Evolutionary conservation across 2,888 invertebrate genomes (phyloP).

Genomic region (Perizoma flavofasciatum): DNA sequence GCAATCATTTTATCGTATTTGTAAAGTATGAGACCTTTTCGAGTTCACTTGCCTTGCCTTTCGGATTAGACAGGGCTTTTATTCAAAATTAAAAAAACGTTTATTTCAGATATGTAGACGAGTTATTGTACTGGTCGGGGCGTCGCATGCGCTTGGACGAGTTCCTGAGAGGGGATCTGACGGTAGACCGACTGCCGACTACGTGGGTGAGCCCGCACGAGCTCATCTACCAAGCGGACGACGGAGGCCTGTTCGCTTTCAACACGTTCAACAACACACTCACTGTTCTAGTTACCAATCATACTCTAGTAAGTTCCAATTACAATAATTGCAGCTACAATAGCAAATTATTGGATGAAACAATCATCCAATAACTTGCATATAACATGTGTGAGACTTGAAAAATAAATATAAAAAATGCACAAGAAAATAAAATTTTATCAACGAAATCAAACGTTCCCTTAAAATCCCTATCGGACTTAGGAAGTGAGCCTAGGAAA

Average conservation of each 20-base stretch:
- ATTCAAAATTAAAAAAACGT: not conserved
- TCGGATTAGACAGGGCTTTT: not conserved
- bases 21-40: too few relatives aligned
- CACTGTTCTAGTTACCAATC: constrained; percentile 92
- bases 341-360: too few relatives aligned
- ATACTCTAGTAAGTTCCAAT: constrained; percentile 87
- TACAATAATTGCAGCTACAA: too few relatives aligned
- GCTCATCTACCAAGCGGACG: constrained; percentile 94
- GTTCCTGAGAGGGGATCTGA: constrained; percentile 91
- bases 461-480: constrained; percentile 28
- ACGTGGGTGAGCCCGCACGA: constrained; percentile 92
- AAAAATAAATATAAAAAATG: not conserved
- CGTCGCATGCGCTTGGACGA: constrained; percentile 93
- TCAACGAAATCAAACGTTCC: constrained; percentile 31
- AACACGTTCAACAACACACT: constrained; percentile 92
- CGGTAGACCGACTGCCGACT: constrained; percentile 88
- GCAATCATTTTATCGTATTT: too few relatives aligned
- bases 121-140: constrained; percentile 94
- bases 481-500: constrained; percentile 33
- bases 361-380: too few relatives aligned
- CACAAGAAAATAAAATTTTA: constrained; percentile 5
- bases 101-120: constrained; percentile 90
- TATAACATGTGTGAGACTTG: too few relatives aligned
- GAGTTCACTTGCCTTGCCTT: not conserved
- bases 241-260: constrained; percentile 91